These are phyloP conservation scores for Antheraea assamensis DNA, from an alignment of 2,888 invertebrate species.

Conservation along the genomic window DNA sequence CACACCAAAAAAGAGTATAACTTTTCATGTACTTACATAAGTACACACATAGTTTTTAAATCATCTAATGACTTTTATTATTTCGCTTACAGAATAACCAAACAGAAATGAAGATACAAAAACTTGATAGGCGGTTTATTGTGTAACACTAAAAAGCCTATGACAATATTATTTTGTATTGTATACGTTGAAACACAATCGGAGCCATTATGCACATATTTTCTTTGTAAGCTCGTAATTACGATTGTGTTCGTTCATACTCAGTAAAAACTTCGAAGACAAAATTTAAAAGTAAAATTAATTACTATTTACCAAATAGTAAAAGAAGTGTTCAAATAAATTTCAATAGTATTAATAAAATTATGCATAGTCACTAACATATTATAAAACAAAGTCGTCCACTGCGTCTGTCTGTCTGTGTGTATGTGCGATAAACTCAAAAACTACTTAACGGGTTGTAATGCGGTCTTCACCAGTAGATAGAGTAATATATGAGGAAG, in stretches of 20 bases:
- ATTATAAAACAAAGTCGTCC: too few species aligned
- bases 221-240: conserved; percentile 19
- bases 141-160: conserved; percentile 22
- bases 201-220: conserved; percentile 26
- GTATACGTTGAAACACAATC: conserved; percentile 27
- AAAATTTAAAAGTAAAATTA: not conserved
- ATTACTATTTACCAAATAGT: too few species aligned
- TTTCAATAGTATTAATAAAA: too few species aligned
- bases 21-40: too few species aligned
- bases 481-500: too few species aligned
- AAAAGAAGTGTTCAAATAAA: too few species aligned
- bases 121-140: conserved; percentile 1
- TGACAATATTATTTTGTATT: conserved; percentile 36
- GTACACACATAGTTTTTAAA: not conserved
- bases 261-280: not conserved
- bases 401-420: too few species aligned
- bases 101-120: not conserved
- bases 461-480: too few species aligned
- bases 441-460: too few species aligned
- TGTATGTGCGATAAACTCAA: too few species aligned
- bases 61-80: not conserved
- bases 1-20: too few species aligned
- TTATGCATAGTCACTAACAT: too few species aligned
- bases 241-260: conserved; percentile 27
- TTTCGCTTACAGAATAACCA: not conserved